Evolutionary conservation across 37 sponge, comb jelly and placozoan species (phyloP), one percentile per base, ranked within the genome.

Genomic region (Cladorhizidae sp.): DNA sequence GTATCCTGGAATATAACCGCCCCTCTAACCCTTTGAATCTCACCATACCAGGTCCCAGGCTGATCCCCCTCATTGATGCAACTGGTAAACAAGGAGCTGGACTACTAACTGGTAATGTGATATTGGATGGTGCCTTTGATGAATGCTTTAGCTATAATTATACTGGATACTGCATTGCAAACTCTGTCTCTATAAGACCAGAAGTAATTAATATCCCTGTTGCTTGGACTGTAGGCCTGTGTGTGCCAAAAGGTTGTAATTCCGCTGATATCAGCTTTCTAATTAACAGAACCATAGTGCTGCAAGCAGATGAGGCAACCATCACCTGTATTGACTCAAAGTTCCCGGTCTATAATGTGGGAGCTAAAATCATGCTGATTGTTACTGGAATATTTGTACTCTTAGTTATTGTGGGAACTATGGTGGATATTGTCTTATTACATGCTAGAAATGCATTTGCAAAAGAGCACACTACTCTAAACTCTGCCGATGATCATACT

Each of bases 341-440:
- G 11, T 57, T 50, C 1, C 58, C 85, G 12, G 63, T 70, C 15
- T 83, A 74, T 45, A 76, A 63, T 26, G 61, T 74, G 0, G 86
- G 89, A 50, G 85, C 89, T 61, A 81, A 81, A 20, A 35, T 85
- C 0, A 85, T 92, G 89, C 71, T 92, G 14, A 20, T 70, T 7
- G 71, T 92, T 9, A 81, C 81, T 64, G 76, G 56, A 54, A 12
- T 85, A 8, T 76, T 92, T 31, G 78, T 39, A 15, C 8, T 65
- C 0, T 45, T 81, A 32, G 79, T 81, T 3, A 5, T 82, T 7
- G 32, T 72, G 0, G 78, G 59, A 12, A 77, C 89, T 35, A 12
- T 77, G 1, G 15, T 74, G 7, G 85, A 90, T 59, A 11, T 31
- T 8, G 8, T 78, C 41, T 5, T 37, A 33, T 2, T 23, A 9